Evolutionary conservation across 1,140 invertebrate genomes (phyloP).

Genomic region (Panagrolaimus sp.): DNA sequence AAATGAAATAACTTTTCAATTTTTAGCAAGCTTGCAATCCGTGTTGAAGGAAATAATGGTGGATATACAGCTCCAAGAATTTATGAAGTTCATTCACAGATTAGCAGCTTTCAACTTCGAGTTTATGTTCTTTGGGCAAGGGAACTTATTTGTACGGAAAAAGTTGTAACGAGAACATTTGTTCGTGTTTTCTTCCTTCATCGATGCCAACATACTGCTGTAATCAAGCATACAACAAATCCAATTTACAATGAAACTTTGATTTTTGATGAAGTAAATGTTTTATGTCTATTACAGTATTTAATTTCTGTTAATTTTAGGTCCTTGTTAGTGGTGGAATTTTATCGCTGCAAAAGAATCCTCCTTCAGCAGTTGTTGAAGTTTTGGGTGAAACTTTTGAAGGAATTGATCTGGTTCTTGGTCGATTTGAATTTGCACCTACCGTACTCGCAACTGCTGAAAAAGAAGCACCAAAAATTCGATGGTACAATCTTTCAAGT

Average conservation of each 20-base stretch:
- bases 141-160: slow-evolving; percentile 39
- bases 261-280: slow-evolving; percentile 35
- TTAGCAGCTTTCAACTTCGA: slow-evolving; percentile 42
- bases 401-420: slow-evolving; percentile 47
- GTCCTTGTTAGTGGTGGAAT: slow-evolving; percentile 44
- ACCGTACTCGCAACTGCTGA: slow-evolving; percentile 59
- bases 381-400: slow-evolving; percentile 39
- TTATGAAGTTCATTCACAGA: slow-evolving; percentile 44
- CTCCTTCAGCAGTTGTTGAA: slow-evolving; percentile 47
- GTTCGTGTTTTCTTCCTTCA: slow-evolving; percentile 62
- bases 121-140: slow-evolving; percentile 52
- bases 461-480: slow-evolving; percentile 61
- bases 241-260: slow-evolving; percentile 52
- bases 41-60: slow-evolving; percentile 3
- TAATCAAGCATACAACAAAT: slow-evolving; percentile 47
- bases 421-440: slow-evolving; percentile 39
- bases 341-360: slow-evolving; percentile 34
- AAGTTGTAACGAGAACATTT: slow-evolving; percentile 56
- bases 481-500: not conserved
- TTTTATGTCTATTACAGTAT: not conserved
- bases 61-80: slow-evolving; percentile 42
- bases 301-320: slow-evolving; percentile 6
- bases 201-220: slow-evolving; percentile 55
- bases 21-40: slow-evolving; percentile 21
- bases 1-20: not conserved